Percentiles rank a stretch among this genome's conserved stretches.
phyloP scores from a whole-genome alignment of 2,888 invertebrate genomes.

The Erpobdella octoculata region DNA sequence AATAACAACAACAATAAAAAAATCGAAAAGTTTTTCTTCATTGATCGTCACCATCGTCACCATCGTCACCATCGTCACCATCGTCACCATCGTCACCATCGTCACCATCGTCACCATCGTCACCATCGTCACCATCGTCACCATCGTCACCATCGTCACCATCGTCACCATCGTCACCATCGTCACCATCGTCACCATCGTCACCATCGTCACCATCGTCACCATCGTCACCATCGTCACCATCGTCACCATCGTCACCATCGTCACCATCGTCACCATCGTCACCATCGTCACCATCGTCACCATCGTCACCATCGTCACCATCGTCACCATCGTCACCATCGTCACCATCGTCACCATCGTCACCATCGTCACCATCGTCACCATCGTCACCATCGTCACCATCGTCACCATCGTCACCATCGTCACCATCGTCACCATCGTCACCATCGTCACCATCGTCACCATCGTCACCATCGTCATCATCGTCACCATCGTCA shows the following conservation, averaged over 20 bases:
- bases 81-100: neutral
- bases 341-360: no score
- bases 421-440: no score
- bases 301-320: no score
- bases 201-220: neutral
- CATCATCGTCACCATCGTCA: no score
- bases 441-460: no score
- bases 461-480: no score
- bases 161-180: neutral
- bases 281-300: neutral
- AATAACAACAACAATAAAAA: no score
- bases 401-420: no score
- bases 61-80: neutral
- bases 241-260: neutral
- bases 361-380: no score
- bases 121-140: constrained; percentile 2
- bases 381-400: no score
- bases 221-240: neutral
- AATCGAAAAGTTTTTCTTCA: neutral
- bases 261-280: constrained; percentile 1
- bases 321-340: no score
- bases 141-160: neutral
- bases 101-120: constrained; percentile 2
- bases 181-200: constrained; percentile 2
- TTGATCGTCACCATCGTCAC: neutral